phyloP scores from a whole-genome alignment of 2,888 invertebrate genomes.

The Leucophenga montana region DNA sequence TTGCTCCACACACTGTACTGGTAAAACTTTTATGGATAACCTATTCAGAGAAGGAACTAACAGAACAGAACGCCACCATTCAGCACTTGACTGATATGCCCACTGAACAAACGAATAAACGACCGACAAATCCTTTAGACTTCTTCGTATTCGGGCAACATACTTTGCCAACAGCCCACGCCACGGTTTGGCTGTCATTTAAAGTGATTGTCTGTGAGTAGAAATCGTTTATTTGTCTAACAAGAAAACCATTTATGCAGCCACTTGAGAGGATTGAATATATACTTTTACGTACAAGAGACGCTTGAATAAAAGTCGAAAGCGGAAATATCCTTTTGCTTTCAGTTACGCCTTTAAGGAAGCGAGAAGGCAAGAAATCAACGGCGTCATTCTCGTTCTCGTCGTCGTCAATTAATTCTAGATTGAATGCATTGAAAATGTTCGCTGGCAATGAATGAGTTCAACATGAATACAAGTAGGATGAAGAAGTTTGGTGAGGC shows the following conservation, averaged over 20 bases:
- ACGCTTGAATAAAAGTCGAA: background rate
- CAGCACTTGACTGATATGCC: slow-evolving; percentile 35
- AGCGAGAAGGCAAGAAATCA: background rate
- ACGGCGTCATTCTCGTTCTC: slow-evolving; percentile 6
- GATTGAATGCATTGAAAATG: slow-evolving; percentile 31
- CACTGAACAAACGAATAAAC: slow-evolving; percentile 12
- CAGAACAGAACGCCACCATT: background rate
- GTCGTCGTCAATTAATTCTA: slow-evolving; percentile 24
- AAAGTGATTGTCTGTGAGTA: slow-evolving; percentile 54
- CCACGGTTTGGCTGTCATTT: slow-evolving; percentile 39
- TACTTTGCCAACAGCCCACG: background rate
- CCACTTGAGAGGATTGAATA: slow-evolving; percentile 54
- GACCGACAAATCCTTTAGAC: background rate
- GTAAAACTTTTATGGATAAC: background rate
- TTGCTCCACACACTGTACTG: no score
- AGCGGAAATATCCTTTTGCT: slow-evolving; percentile 4
- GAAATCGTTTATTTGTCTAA: slow-evolving; percentile 56
- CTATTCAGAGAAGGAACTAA: slow-evolving; percentile 11
- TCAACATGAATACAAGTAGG: slow-evolving; percentile 17
- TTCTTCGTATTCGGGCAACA: background rate
- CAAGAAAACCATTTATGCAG: slow-evolving; percentile 49
- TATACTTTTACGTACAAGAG: slow-evolving; percentile 35
- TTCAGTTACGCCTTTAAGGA: background rate
- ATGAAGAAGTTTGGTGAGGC: background rate
- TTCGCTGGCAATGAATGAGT: background rate